Evolutionary conservation across 1,140 invertebrate species (phyloP).

Genomic region (Pseudomyrmex sp.): DNA sequence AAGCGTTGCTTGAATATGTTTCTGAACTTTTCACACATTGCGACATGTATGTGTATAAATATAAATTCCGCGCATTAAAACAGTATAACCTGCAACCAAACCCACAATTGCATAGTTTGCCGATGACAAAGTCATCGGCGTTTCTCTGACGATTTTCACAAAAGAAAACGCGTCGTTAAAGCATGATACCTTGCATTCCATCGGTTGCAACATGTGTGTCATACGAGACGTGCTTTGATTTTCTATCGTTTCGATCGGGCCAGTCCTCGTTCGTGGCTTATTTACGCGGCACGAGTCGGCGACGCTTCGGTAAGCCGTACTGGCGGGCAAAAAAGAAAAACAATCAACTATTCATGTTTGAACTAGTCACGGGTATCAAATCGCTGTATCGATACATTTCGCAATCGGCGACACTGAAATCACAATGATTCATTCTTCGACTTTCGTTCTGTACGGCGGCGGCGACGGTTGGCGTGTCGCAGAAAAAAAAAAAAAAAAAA

Average conservation of each 20-base stretch:
- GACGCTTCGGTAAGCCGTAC: conserved; percentile 50
- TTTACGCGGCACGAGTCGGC: conserved; percentile 73
- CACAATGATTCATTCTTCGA: conserved; percentile 39
- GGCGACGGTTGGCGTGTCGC: background rate
- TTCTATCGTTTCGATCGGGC: conserved; percentile 78
- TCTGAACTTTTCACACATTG: background rate
- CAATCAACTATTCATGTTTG: conserved; percentile 52
- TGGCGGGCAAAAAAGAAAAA: conserved; percentile 46
- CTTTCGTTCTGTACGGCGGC: conserved; percentile 15
- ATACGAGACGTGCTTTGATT: conserved; percentile 84
- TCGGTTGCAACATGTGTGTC: conserved; percentile 84
- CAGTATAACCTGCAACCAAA: no score
- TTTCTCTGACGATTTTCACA: conserved; percentile 66
- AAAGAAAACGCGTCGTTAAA: conserved; percentile 76
- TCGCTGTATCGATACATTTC: conserved; percentile 37
- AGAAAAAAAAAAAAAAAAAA: conserved; percentile 42
- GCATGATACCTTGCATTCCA: conserved; percentile 82
- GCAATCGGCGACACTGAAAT: conserved; percentile 39
- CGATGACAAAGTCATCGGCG: conserved; percentile 18
- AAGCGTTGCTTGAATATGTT: background rate
- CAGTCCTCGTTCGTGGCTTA: conserved; percentile 79
- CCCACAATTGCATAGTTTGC: conserved; percentile 14
- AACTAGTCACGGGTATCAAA: conserved; percentile 48
- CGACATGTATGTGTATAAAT: background rate
- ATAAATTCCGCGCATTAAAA: background rate